A percentile compares a stretch with the other conserved stretches of the same genome.
phyloP scores from a whole-genome alignment of 2,113 vertebrate genomes.

The Psilopsiagon aurifrons region DNA sequence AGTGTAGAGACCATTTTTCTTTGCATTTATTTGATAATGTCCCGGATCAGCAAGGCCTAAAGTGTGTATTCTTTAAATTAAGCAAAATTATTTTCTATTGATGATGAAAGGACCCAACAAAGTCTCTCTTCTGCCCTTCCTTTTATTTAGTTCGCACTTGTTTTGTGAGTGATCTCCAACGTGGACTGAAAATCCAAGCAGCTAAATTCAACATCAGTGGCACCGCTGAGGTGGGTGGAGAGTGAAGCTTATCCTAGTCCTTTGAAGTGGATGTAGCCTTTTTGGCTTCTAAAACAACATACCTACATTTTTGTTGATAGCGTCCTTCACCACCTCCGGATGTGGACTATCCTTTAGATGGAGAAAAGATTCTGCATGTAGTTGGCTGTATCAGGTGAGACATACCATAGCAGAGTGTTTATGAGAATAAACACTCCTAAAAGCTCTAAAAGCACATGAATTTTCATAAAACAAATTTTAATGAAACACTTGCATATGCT shows the following conservation, averaged over 20 bases:
- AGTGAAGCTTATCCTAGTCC: background rate
- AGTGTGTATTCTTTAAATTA: background rate
- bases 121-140: background rate
- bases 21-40: background rate
- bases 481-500: background rate
- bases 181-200: conserved; percentile 93
- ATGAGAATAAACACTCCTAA: background rate
- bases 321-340: conserved; percentile 89
- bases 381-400: conserved; percentile 92
- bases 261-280: background rate
- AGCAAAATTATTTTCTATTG: background rate
- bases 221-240: conserved; percentile 83
- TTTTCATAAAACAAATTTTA: background rate
- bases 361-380: conserved; percentile 94
- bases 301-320: conserved; percentile 60
- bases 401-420: background rate
- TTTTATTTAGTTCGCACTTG: conserved; percentile 86
- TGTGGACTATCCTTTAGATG: conserved; percentile 93
- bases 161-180: conserved; percentile 93
- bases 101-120: background rate
- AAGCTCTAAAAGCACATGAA: background rate
- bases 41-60: background rate
- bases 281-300: background rate
- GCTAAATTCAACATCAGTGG: conserved; percentile 95
- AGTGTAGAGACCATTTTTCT: background rate